Base-by-base conservation (phyloP, 2,797 vertebrate genomes). In the Pseudochirops cupreus region DNA sequence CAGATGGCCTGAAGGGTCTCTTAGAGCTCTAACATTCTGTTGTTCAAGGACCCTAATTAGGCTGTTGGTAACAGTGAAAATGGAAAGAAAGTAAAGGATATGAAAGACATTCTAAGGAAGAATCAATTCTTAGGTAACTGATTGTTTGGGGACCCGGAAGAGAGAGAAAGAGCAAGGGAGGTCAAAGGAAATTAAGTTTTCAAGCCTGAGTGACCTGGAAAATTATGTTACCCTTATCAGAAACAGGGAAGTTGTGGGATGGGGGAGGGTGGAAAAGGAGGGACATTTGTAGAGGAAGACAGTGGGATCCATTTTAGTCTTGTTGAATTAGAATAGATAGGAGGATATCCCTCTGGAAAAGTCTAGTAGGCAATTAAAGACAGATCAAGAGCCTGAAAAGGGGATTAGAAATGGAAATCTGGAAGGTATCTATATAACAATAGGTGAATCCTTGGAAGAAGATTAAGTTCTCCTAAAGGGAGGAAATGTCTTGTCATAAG, bases 121-220 rank as follows among this genome's bases (percentile, higher is more conserved):
- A 82, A 82, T 46, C 67, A 82, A 9, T 82, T n/a, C 67, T 82
- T 82, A 39, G 67, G n/a, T 39, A 74, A 74, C 18, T 82, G n/a
- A 24, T 82, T 82, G n/a, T 39, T 24, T 9, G n/a, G 67, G 67
- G 6, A 82, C n/a, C 18, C 10, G 67, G 67, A 82, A 82, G n/a
- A 74, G 5, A 82, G n/a, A 24, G n/a, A 82, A 39, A 82, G n/a
- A 82, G n/a, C 67, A 82, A 82, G n/a, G 18, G 67, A 82, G 18
- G 67, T 82, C 67, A 82, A 82, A 82, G 67, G 67, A 82, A 39
- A 82, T 82, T 82, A 74, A 74, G 67, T 82, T 82, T 82, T 82
- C 67, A 46, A 82, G 67, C 67, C 67, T 82, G 67, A 82, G n/a
- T 46, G 67, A 46, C 67, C 7, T 2, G 6, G 67, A 46, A 82